Conservation (phyloP, 2,113 vertebrate species). For the cattle (Bos taurus) region DNA sequence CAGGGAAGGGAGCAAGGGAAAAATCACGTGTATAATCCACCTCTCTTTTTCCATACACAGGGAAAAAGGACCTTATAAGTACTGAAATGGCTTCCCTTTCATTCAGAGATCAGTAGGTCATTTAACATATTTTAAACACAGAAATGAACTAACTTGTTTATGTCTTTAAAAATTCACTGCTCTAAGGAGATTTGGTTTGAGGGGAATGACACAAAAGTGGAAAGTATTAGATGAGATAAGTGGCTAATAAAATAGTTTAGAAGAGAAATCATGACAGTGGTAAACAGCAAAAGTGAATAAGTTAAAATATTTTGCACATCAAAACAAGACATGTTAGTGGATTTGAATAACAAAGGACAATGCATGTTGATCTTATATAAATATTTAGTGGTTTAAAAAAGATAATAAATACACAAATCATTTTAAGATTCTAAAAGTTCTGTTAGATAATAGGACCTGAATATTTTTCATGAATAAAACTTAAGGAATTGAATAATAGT, state of each 20-base stretch:
- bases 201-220: background rate
- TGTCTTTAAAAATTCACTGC: background rate
- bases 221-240: background rate
- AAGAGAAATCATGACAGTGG: background rate
- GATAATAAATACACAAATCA: background rate
- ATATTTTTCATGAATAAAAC: background rate
- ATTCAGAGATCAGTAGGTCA: background rate
- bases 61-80: background rate
- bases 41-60: background rate
- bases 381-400: background rate
- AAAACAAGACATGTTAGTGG: background rate
- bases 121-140: background rate
- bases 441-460: background rate
- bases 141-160: background rate
- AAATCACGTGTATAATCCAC: background rate
- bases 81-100: background rate
- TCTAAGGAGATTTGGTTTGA: background rate
- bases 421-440: background rate
- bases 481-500: background rate
- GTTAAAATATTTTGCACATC: too few relatives aligned
- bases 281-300: background rate
- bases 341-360: background rate
- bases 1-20: background rate
- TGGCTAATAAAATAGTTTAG: background rate
- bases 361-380: background rate